These are phyloP conservation scores for Panulirus ornatus DNA, from an alignment of 1,140 invertebrate genomes.

Conservation along the genomic window DNA sequence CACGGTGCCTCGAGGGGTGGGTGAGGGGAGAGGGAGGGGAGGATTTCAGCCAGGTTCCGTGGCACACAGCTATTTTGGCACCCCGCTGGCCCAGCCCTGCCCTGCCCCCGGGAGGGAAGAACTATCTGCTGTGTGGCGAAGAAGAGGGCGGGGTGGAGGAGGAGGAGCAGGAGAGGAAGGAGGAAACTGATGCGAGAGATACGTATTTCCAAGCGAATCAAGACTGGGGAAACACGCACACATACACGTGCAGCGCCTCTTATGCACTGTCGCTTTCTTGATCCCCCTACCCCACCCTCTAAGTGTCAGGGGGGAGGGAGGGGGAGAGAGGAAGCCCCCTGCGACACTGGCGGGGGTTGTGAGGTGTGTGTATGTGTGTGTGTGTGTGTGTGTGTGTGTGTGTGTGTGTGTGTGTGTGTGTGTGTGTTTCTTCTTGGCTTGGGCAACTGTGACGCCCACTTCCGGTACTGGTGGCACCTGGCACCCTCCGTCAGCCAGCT, in stretches of 20 bases:
- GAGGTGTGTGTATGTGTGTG: too few species aligned
- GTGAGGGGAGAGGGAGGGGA: not conserved
- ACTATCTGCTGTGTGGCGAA: too few species aligned
- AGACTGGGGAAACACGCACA: not conserved
- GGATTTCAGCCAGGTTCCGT: not conserved
- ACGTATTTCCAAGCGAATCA: too few species aligned
- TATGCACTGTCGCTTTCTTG: not conserved
- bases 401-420: too few species aligned
- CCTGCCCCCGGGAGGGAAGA: too few species aligned
- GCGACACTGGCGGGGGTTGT: too few species aligned
- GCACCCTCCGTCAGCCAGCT: not conserved
- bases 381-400: too few species aligned
- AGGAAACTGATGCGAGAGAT: not conserved
- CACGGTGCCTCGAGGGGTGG: not conserved
- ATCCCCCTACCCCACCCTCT: not conserved
- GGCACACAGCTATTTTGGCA: not conserved
- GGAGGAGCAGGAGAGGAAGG: not conserved
- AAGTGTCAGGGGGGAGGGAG: not conserved
- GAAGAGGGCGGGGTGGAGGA: too few species aligned
- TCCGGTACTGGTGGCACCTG: slow-evolving; percentile 1
- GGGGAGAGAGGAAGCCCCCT: too few species aligned
- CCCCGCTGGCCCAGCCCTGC: not conserved
- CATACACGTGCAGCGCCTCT: not conserved
- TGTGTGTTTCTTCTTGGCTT: too few species aligned
- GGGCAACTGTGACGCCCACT: not conserved